Evolutionary conservation across 2,888 invertebrate species (phyloP), one percentile per base, ranked within the genome.

Genomic region (Euplagia quadripunctaria): DNA sequence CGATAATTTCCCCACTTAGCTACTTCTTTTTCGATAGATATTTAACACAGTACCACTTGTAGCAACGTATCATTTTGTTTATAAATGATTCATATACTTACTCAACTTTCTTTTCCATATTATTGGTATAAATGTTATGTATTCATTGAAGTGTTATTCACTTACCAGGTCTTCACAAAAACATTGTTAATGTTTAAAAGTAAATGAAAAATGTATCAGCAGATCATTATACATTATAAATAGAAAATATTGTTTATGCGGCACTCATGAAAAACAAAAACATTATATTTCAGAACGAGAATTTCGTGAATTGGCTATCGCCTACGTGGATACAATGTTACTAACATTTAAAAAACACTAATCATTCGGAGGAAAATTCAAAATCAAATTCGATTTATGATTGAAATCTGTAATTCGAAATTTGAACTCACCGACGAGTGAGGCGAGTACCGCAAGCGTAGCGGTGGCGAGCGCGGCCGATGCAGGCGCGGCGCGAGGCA

Each of bases 391-490:
- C 64, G 7, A 71, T 70, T 74, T 73, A 65, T 42, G 67, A 64
- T 58, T 20, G 49, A 65, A 70, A 69, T 72, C 43, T 55, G 72
- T 68, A 64, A 71, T 71, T 79, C 72, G 79, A 80, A 80, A 74
- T 83, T 83, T 79, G 71, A 83, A 88, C 95, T 95, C 92, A 95
- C 95, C 94, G 90, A 91, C 94, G 88, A 93, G 86, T 81, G 94
- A 88, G 87, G 90, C 88, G 86, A 95, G 88, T 49, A 92, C 86
- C 78, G 93, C 88, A 75, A 94, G 78, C 46, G 87, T 86, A 77
- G 89, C 88, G 82, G 90, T 86, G 75, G 83, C 81, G 71, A 86
- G 79, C 84, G 86, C 86, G 80, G 86, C 86, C 86, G 82, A 79
- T 55, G 80, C 86, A 77, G 87, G 80, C 83, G 89, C 85, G 80